These are phyloP conservation scores for Macrotis lagotis DNA, from an alignment of 2,113 vertebrate species.

Conservation along the genomic window DNA sequence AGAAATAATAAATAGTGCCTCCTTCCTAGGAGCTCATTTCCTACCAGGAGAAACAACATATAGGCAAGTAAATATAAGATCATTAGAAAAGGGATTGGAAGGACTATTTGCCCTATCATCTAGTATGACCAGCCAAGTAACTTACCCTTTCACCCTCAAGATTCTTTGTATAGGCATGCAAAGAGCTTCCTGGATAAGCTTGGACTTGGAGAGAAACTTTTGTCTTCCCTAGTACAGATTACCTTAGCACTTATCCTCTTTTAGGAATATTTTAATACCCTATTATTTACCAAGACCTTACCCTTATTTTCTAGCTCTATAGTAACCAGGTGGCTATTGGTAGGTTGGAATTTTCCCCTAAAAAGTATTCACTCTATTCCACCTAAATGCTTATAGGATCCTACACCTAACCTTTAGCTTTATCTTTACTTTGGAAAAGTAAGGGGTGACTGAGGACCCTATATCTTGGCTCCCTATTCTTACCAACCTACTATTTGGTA, in stretches of 20 bases:
- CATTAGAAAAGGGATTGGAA: neutral
- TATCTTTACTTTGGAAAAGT: neutral
- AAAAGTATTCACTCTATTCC: neutral
- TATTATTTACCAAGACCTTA: neutral
- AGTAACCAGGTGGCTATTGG: neutral
- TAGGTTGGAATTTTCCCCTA: neutral
- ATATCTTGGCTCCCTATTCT: neutral
- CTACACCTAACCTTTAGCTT: neutral
- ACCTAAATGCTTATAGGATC: neutral
- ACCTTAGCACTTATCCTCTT: neutral
- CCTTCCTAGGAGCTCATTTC: neutral
- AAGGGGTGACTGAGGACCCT: neutral
- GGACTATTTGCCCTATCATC: neutral
- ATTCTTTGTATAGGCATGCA: neutral
- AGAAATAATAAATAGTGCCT: neutral
- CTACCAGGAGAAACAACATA: neutral
- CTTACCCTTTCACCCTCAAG: neutral
- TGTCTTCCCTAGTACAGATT: neutral
- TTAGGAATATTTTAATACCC: neutral
- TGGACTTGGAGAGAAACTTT: neutral
- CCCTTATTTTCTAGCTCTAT: neutral
- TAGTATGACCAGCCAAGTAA: neutral
- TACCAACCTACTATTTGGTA: neutral
- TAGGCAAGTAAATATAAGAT: neutral
- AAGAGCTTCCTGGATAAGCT: neutral